Evolutionary conservation across 2,888 invertebrate species (phyloP), one percentile per base, ranked within the genome.

Genomic region (Andrena haemorrhoa): DNA sequence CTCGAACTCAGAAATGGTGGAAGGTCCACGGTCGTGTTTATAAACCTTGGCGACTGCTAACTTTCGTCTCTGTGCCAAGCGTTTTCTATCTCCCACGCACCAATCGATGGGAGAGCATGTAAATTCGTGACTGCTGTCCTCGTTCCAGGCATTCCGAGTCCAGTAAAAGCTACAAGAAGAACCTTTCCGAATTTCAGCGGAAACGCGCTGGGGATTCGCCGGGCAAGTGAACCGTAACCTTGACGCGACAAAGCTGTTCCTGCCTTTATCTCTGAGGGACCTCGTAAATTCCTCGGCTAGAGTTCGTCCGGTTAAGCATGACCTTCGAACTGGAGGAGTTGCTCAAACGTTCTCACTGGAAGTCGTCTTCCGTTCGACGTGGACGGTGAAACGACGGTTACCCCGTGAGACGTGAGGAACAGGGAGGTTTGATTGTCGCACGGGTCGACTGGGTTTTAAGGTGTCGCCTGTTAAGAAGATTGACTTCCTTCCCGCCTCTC

Each of bases 401-500:
- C 10, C 56, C 20, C 26, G 26, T 56, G 56, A 56, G 26, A 56
- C 20, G 56, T 23, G 56, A 23, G 56, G 23, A 56, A 26, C 56
- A 56, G 56, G 26, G 23, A 26, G 23, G 56, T 26, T 26, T 26
- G 7, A 56, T 8, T 26, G 23, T 26, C 23, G 10, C 23, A 23
- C 10, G 56, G 26, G 20, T 56, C 56, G 23, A 56, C 56, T 20
- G 26, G 23, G 56, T 23, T 56, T 3, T 23, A 56, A 7, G 75
- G 80, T 71, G 74, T 75, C 75, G 80, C 72, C 56, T 76, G 75
- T 86, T 86, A 83, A 87, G 82, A 75, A 85, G 85, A 89, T 88
- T 89, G 86, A 86, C 85, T 88, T 86, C 23, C 87, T 83, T 86
- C 87, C 85, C 85, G 76, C 85, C 81, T 70, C 64, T 76, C 66